Percentiles rank a stretch among this genome's conserved stretches.
Conservation (phyloP, 2,797 vertebrate genomes). For the Sebastes steindachneri region DNA sequence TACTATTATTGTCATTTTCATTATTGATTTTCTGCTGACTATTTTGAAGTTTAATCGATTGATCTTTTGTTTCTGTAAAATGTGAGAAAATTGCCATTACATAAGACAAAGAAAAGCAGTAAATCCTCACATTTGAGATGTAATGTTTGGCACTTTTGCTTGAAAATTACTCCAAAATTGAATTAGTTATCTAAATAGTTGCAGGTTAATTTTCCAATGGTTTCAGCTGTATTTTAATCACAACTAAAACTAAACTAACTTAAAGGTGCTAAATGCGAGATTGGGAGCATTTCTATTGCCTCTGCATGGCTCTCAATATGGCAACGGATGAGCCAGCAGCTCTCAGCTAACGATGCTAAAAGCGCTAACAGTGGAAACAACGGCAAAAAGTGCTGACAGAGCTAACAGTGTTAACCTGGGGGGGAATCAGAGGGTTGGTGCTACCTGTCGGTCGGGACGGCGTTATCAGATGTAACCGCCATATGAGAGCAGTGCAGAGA, state of each 20-base stretch:
- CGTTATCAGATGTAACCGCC: no score
- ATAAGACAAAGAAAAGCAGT: neutral
- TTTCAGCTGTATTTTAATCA: neutral
- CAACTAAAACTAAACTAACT: neutral
- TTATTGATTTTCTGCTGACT: neutral
- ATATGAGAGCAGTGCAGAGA: no score
- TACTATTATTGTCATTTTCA: neutral
- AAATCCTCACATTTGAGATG: neutral
- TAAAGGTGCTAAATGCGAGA: no score
- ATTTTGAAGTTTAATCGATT: neutral
- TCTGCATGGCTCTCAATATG: no score
- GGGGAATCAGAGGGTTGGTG: no score
- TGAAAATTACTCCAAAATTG: neutral
- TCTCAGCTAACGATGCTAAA: no score
- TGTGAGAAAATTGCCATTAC: neutral
- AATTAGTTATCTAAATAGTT: neutral
- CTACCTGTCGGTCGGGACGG: fast-evolving
- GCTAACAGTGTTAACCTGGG: no score
- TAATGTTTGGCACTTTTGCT: neutral
- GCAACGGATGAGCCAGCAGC: fast-evolving
- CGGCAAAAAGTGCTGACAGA: no score
- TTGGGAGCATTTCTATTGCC: no score
- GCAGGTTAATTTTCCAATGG: neutral
- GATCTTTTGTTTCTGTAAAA: neutral
- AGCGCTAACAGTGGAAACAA: no score